Evolutionary conservation across 1,140 invertebrate species (phyloP).

Genomic region (Drosophila micromelanica): DNA sequence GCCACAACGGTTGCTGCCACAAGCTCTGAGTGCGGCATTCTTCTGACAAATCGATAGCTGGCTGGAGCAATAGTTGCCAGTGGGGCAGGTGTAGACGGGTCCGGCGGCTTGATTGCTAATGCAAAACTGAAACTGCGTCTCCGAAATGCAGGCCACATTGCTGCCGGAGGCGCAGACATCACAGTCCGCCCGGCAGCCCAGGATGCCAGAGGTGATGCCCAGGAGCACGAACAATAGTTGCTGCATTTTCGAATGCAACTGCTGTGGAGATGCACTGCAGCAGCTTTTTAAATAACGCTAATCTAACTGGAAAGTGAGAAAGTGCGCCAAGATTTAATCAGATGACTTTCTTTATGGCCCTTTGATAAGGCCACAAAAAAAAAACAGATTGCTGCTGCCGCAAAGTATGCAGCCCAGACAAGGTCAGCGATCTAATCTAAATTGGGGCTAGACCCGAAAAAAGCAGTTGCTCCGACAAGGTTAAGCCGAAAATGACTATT

Average conservation of each 20-base stretch:
- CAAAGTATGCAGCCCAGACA: conserved; percentile 52
- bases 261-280: not conserved
- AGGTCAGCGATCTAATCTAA: conserved; percentile 55
- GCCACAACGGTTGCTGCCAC: conserved; percentile 38
- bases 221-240: conserved; percentile 13
- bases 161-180: conserved; percentile 16
- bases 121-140: conserved; percentile 49
- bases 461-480: conserved; percentile 21
- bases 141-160: conserved; percentile 50
- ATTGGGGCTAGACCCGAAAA: conserved; percentile 46
- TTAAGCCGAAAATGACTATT: conserved; percentile 38
- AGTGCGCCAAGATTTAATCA: not conserved
- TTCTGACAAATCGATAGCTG: conserved; percentile 20
- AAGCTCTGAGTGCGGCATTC: conserved; percentile 16
- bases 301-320: conserved; percentile 5
- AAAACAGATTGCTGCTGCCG: conserved; percentile 9
- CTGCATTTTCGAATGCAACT: conserved; percentile 53
- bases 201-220: not conserved
- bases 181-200: conserved; percentile 27
- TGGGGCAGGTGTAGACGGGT: conserved; percentile 30
- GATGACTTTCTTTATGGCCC: not conserved
- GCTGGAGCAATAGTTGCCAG: conserved; percentile 43
- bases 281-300: conserved; percentile 14
- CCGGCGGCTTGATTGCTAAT: conserved; percentile 7
- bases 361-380: not conserved